Conservation (phyloP, 2,888 invertebrate genomes). For the Mactromeris polynyma region DNA sequence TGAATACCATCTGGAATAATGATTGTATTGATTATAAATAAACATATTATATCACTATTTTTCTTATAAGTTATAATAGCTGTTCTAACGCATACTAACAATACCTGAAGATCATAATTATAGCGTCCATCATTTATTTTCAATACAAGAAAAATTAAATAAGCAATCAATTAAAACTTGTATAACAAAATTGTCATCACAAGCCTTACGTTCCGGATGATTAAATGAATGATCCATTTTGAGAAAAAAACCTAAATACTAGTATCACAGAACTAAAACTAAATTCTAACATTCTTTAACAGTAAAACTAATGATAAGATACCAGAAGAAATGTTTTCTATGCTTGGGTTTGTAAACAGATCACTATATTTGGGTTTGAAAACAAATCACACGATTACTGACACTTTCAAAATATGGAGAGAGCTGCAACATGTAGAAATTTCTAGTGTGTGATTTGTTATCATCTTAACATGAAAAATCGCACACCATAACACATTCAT, state of each 20-base stretch:
- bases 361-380: background rate
- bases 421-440: background rate
- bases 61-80: no score
- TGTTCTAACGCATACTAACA: no score
- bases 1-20: background rate
- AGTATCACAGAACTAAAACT: background rate
- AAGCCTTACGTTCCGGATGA: no score
- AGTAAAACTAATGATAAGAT: background rate
- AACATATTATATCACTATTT: no score
- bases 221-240: no score
- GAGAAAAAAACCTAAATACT: no score
- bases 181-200: no score
- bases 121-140: no score
- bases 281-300: background rate
- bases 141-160: no score
- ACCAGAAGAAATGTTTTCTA: background rate
- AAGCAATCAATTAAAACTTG: no score
- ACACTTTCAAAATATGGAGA: background rate
- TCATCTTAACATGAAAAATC: background rate
- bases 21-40: no score
- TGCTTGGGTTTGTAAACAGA: background rate
- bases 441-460: background rate
- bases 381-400: background rate
- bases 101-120: no score
- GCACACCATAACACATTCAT: background rate